Percentiles rank a stretch among this genome's conserved stretches.
These are phyloP conservation scores for Gambusia holbrooki DNA, from an alignment of 2,113 vertebrate genomes.

Conservation along the genomic window DNA sequence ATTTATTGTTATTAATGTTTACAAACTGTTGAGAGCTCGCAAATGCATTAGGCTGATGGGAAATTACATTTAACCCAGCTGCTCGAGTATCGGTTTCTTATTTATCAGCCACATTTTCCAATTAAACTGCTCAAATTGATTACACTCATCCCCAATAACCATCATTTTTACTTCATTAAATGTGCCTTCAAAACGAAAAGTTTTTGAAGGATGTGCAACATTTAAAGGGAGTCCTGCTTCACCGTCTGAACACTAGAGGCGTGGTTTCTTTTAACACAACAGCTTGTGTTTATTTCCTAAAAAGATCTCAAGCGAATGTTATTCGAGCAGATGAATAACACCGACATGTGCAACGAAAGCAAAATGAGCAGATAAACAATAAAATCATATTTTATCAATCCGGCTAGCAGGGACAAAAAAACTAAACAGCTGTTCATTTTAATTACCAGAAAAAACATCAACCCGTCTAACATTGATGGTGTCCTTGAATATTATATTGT, in stretches of 20 bases:
- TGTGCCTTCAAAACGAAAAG: slow-evolving; percentile 22
- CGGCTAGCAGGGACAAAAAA: background rate
- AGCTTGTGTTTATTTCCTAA: slow-evolving; percentile 13
- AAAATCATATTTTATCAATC: background rate
- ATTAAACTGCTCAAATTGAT: slow-evolving; percentile 76
- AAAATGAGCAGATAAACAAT: background rate
- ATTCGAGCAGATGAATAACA: slow-evolving; percentile 18
- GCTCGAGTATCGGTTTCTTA: slow-evolving; percentile 76
- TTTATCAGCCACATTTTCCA: slow-evolving; percentile 73
- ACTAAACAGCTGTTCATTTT: background rate
- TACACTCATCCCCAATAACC: slow-evolving; percentile 55
- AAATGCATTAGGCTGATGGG: slow-evolving; percentile 77
- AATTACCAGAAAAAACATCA: background rate
- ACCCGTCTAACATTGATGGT: too few species aligned
- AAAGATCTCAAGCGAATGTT: slow-evolving; percentile 10
- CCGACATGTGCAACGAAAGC: background rate
- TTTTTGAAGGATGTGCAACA: slow-evolving; percentile 14
- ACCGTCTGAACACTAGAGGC: background rate
- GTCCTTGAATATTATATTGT: too few species aligned
- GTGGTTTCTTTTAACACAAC: slow-evolving; percentile 1
- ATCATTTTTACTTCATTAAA: slow-evolving; percentile 58
- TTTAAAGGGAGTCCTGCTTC: slow-evolving; percentile 17
- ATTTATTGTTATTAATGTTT: slow-evolving; percentile 82
- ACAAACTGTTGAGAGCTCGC: slow-evolving; percentile 73
- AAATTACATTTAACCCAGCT: slow-evolving; percentile 76